phyloP scores from a whole-genome alignment of 2,113 vertebrate genomes.

The Helogale parvula region DNA sequence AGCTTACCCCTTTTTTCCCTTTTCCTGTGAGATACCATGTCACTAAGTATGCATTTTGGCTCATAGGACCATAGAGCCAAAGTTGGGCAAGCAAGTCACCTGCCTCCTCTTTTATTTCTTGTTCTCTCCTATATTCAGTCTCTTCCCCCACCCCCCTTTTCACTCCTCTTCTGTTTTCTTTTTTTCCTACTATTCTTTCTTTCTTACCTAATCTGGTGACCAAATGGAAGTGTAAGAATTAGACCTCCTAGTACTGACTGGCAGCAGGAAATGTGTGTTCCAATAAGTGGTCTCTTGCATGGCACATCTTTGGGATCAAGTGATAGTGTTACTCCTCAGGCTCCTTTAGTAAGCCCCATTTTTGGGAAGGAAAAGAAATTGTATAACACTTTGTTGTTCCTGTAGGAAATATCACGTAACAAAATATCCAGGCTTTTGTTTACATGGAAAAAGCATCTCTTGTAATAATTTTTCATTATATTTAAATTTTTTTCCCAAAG shows the following conservation, averaged over 20 bases:
- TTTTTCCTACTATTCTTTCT: slow-evolving; percentile 58
- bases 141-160: slow-evolving; percentile 28
- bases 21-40: slow-evolving; percentile 81
- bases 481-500: not conserved
- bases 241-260: slow-evolving; percentile 70
- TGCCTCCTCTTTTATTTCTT: slow-evolving; percentile 76
- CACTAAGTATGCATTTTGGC: slow-evolving; percentile 82
- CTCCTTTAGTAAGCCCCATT: slow-evolving; percentile 67
- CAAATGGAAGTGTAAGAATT: slow-evolving; percentile 79
- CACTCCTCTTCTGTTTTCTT: slow-evolving; percentile 49
- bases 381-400: slow-evolving; percentile 77
- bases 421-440: slow-evolving; percentile 71
- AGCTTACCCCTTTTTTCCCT: slow-evolving; percentile 83
- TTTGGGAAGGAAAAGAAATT: slow-evolving; percentile 62
- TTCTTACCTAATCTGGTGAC: slow-evolving; percentile 78
- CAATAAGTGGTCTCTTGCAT: slow-evolving; percentile 59
- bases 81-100: slow-evolving; percentile 78
- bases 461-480: slow-evolving; percentile 58
- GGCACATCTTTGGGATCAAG: slow-evolving; percentile 72
- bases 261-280: slow-evolving; percentile 71
- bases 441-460: slow-evolving; percentile 56
- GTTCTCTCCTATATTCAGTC: slow-evolving; percentile 48
- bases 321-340: slow-evolving; percentile 58
- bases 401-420: slow-evolving; percentile 71
- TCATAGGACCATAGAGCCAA: slow-evolving; percentile 81